Base-by-base conservation (phyloP, 2,888 invertebrate genomes). In the Athalia circularis region DNA sequence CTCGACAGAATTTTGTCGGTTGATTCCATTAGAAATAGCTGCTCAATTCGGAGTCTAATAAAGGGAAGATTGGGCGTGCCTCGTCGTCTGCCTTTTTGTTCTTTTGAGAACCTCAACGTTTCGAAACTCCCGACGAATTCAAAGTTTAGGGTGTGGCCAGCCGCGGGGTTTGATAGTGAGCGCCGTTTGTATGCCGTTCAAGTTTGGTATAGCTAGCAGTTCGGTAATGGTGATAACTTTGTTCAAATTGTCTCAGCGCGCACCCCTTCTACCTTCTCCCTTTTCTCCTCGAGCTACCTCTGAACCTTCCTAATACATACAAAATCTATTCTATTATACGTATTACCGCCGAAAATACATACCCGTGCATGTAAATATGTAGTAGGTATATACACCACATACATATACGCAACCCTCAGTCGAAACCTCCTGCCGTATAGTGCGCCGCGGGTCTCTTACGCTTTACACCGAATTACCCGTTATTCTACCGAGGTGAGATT, bases 401-500 rank as follows among this genome's bases (percentile, higher is more conserved):
- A 52, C 47, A 72, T 45, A 4, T 43, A 54, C 11, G 8, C 72
- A 52, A 68, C 52, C 67, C 67, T 68, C 4, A 59, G 57, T 72
- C 57, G 59, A 45, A 72, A 57, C 59, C 47, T 29, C 29, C 29
- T 29, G 2, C 29, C 29, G 11, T 9, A n/a, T n/a, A 4, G 11
- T 54, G 11, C 11, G 54, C 57, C 57, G 72, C 48, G 72, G 72
- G 72, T 72, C 47, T 59, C 59, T 15, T 59, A 47, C n/a, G 45
- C 9, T 72, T 47, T 47, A n/a, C 59, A 57, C 45, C 72, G 72
- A 72, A 72, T 72, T 72, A 72, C 59, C 59, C 47, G 13, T 13
- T 47, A 47, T 59, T 57, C 59, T 70, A 15, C 59, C 47, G 72
- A 72, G 72, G 72, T 72, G 57, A 47, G 72, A 72, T 59, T 72